Percentiles rank a stretch among this genome's conserved stretches.
phyloP scores from a whole-genome alignment of 37 sponge, comb jelly and placozoan genomes.

The Theonella swinhoei region DNA sequence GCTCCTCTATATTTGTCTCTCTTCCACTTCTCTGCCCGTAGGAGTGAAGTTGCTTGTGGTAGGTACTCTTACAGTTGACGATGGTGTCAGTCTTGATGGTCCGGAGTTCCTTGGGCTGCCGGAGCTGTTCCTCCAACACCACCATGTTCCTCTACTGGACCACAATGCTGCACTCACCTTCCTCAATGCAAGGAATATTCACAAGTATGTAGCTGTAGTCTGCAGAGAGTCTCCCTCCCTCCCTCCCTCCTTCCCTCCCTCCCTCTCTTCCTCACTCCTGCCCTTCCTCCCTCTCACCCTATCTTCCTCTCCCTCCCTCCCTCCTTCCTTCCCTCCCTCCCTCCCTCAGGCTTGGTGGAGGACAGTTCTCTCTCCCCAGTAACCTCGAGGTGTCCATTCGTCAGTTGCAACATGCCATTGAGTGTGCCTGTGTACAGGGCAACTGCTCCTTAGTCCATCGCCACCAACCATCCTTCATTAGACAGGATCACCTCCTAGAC shows the following conservation, averaged over 20 bases:
- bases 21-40: slow-evolving; percentile 28
- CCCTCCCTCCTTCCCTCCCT: background rate
- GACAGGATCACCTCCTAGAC: slow-evolving; percentile 47
- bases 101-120: slow-evolving; percentile 25
- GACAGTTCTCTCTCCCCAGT: slow-evolving; percentile 44
- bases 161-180: slow-evolving; percentile 7
- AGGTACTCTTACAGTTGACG: slow-evolving; percentile 49
- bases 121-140: slow-evolving; percentile 30
- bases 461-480: background rate
- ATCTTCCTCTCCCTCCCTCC: background rate
- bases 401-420: slow-evolving; percentile 46
- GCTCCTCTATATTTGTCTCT: slow-evolving; percentile 19
- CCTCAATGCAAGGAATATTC: slow-evolving; percentile 57
- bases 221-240: background rate
- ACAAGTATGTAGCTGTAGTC: slow-evolving; percentile 23
- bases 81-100: slow-evolving; percentile 14
- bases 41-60: slow-evolving; percentile 45
- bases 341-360: slow-evolving; percentile 44
- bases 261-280: background rate
- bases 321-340: background rate
- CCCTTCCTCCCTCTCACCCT: background rate
- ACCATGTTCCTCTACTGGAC: slow-evolving; percentile 51
- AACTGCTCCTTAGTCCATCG: background rate
- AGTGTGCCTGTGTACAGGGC: slow-evolving; percentile 53
- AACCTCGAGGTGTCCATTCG: slow-evolving; percentile 48